Conservation (phyloP, 2,113 vertebrate species). For the Copsychus sechellarum region DNA sequence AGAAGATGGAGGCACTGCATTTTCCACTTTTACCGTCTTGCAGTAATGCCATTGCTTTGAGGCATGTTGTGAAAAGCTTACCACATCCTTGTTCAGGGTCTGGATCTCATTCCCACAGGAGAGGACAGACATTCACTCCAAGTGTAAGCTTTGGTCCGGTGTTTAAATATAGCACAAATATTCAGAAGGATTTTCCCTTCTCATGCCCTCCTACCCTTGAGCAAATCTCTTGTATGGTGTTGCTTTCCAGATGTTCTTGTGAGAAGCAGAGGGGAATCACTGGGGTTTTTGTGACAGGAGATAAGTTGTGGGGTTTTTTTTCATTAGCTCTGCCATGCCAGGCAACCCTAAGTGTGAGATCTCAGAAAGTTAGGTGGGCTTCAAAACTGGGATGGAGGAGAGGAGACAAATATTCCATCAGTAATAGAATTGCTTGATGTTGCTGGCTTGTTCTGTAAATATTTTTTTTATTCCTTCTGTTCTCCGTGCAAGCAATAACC, state of each 20-base stretch:
- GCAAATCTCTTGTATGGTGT: conserved; percentile 5
- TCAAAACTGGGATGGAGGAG: not conserved
- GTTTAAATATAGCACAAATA: conserved; percentile 63
- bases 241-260: conserved; percentile 50
- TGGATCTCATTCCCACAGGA: conserved; percentile 31
- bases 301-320: not conserved
- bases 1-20: not conserved
- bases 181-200: conserved; percentile 46
- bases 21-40: not conserved
- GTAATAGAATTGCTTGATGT: not conserved
- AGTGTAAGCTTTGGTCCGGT: conserved; percentile 23
- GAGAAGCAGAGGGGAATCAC: not conserved
- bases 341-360: not conserved
- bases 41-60: not conserved
- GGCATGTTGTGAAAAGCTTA: conserved; percentile 19
- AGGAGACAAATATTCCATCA: not conserved
- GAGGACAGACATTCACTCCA: not conserved
- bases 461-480: not conserved
- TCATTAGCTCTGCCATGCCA: not conserved
- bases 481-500: not conserved
- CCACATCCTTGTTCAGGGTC: conserved; percentile 23
- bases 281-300: not conserved
- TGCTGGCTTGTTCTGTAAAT: accelerated
- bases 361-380: not conserved
- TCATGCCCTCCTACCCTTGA: conserved; percentile 58